phyloP scores from a whole-genome alignment of 2,888 invertebrate species.

The Fabriciana adippe region DNA sequence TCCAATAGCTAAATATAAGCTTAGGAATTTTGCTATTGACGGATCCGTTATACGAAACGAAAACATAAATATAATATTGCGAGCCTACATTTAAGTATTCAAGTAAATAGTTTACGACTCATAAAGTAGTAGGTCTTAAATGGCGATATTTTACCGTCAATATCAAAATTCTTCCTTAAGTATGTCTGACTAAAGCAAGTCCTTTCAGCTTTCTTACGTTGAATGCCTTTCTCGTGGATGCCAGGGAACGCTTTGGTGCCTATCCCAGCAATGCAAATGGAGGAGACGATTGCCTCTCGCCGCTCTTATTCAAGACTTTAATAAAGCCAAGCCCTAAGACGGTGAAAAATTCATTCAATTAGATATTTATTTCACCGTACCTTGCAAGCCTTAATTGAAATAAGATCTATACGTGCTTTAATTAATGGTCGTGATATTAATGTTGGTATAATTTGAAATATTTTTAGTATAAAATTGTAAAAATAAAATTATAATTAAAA shows the following conservation, averaged over 20 bases:
- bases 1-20: conserved; percentile 19
- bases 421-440: background rate
- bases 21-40: conserved; percentile 15
- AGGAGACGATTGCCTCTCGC: conserved; percentile 38
- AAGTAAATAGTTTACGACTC: conserved; percentile 14
- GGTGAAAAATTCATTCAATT: conserved; percentile 38
- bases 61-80: conserved; percentile 13
- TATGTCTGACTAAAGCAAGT: conserved; percentile 27
- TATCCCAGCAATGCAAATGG: conserved; percentile 37
- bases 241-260: conserved; percentile 33
- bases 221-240: conserved; percentile 36
- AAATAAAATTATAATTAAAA: no score
- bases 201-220: conserved; percentile 37
- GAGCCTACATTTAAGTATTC: conserved; percentile 13
- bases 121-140: conserved; percentile 19
- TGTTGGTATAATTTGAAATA: no score
- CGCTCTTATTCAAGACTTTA: conserved; percentile 37
- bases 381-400: conserved; percentile 16
- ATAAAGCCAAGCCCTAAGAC: conserved; percentile 36
- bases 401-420: conserved; percentile 11
- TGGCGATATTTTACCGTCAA: conserved; percentile 15
- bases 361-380: conserved; percentile 29
- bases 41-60: conserved; percentile 5
- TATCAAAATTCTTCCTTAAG: conserved; percentile 29
- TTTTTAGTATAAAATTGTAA: no score